phyloP scores from a whole-genome alignment of 2,797 vertebrate genomes.

The Nyctalus aviator region DNA sequence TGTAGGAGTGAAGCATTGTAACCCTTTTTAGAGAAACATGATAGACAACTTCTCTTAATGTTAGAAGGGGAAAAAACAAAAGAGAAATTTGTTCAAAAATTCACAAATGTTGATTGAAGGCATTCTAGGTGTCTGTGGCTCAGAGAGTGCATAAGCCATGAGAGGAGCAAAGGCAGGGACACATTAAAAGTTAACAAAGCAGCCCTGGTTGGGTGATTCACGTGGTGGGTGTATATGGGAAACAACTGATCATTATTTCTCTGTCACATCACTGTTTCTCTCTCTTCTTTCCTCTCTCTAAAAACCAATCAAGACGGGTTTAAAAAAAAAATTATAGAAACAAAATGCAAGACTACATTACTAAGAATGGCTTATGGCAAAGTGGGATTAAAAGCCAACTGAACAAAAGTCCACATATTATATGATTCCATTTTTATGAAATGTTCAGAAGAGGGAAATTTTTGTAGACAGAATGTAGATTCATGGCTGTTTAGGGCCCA shows the following conservation, averaged over 20 bases:
- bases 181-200: neutral
- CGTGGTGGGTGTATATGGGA: neutral
- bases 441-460: neutral
- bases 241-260: neutral
- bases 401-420: neutral
- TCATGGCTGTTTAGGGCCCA: neutral
- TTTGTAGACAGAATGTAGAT: neutral
- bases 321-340: neutral
- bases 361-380: constrained; percentile 28
- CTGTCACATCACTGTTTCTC: neutral
- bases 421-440: neutral
- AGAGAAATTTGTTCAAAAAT: constrained; percentile 39
- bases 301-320: neutral
- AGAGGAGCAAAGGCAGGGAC: neutral
- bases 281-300: neutral
- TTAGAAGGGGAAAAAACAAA: neutral
- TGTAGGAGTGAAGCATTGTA: neutral
- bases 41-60: neutral
- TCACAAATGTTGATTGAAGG: neutral
- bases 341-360: neutral
- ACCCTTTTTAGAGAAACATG: neutral
- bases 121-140: neutral
- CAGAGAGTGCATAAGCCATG: neutral
- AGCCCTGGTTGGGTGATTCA: neutral
- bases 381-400: constrained; percentile 16